Evolutionary conservation across 1,140 invertebrate genomes (phyloP), one percentile per base, ranked within the genome.

Genomic region (Berghia stephanieae): DNA sequence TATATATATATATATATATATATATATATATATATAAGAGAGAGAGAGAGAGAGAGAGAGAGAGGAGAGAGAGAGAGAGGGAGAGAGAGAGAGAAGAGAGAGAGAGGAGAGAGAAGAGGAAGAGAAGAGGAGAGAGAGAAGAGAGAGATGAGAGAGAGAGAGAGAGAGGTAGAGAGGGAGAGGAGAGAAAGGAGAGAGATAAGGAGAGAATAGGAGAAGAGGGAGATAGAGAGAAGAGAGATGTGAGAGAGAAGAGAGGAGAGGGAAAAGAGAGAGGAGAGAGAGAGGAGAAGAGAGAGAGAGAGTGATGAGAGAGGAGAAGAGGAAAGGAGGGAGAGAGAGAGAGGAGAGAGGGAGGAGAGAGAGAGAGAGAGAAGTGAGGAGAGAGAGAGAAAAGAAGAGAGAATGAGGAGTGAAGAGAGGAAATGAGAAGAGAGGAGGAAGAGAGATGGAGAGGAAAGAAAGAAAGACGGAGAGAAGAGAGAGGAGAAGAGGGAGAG

Each of bases 401-500:
- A 31, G 27, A 27, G 27, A 63, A 31, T 16, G 27, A 31, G 10
- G 10, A 27, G 27, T 10, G 27, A 31, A 63, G 60, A 63, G 27
- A 31, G 27, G 27, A 27, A 63, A 31, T 10, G 27, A 63, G 60
- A 31, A 31, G 27, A 31, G 27, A 27, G 27, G 27, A 31, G 27
- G 27, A 31, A 63, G 27, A 31, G 27, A 63, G 60, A 63, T 10
- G 27, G 27, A 31, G 60, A 63, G 27, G 27, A 31, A 63, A 27
- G 27, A 63, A 27, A 63, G 27, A 31, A 31, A 63, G 27, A 63
- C 13, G 27, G 27, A 31, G 27, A 63, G 60, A 63, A 63, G 27
- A 63, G 27, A 31, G 60, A 63, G 60, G 27, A 63, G 27, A 27
- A 63, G 60, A 63, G 10, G 27, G 60, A 63, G 60, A 63, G 27